These are phyloP conservation scores for Choloepus didactylus DNA, from an alignment of 2,797 vertebrate species.

Conservation along the genomic window DNA sequence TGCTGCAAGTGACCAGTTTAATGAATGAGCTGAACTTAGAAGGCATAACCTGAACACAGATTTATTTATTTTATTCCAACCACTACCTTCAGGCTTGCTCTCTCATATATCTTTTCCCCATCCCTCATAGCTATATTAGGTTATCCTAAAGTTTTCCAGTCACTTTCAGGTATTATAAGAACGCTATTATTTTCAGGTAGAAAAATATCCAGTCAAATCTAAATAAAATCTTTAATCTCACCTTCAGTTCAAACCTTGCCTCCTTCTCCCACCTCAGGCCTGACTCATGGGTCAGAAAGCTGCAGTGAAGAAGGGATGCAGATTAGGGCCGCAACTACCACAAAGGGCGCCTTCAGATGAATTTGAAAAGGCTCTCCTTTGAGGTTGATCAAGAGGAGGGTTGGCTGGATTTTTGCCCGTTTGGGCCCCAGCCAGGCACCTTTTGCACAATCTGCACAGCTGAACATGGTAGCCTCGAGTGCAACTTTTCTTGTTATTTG, in stretches of 20 bases:
- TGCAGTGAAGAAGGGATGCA: background rate
- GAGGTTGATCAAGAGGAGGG: background rate
- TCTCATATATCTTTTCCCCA: background rate
- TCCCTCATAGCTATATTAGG: background rate
- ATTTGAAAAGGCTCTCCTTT: background rate
- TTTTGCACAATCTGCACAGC: background rate
- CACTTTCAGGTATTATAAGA: background rate
- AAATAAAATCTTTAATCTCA: background rate
- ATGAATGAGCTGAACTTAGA: background rate
- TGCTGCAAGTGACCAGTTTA: background rate
- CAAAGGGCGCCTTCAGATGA: background rate
- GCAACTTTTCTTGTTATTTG: background rate
- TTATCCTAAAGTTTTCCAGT: background rate
- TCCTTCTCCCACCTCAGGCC: background rate
- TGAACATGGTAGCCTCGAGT: background rate
- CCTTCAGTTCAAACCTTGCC: background rate
- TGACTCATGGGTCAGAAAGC: background rate
- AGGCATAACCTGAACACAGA: background rate
- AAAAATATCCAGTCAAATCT: background rate
- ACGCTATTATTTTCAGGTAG: background rate
- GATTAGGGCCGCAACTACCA: fast-evolving
- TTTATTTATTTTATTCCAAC: background rate
- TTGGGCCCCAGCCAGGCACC: no score
- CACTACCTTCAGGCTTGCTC: background rate
- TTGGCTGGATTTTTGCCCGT: background rate